Evolutionary conservation across 2,113 vertebrate genomes (phyloP), one percentile per base, ranked within the genome.

Genomic region (Stigmatopora argus): DNA sequence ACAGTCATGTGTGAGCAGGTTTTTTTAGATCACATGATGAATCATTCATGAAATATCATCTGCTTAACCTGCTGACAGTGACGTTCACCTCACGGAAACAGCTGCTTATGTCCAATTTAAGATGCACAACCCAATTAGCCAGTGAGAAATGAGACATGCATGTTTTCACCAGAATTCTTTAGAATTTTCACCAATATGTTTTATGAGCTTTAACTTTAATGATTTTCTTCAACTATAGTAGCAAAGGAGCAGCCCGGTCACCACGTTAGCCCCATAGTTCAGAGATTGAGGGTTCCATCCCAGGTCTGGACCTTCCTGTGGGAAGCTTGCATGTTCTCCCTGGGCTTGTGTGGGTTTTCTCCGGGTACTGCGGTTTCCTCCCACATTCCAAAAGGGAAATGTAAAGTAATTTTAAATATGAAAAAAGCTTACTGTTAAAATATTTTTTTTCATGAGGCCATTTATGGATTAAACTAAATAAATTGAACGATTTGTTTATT

Each of bases 31-130:
- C n/a, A 21, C 23, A 7, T 21, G 51, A 66, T 52, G 31, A 60
- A 72, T 71, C 51, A 67, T 34, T 64, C 18, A 66, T 66, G 13
- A 66, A 51, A 59, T 7, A 49, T 19, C 48, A 46, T 48, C 18
- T 23, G 47, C 51, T 72, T 48, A 51, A 44, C 21, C 47, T 51
- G 57, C 57, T 66, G 52, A 44, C 41, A 18, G 41, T 64, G 53
- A 59, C 56, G 51, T 15, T 45, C n/a, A 41, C 46, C 1, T 53
- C n/a, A 64, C 44, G 4, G n/a, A 47, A 72, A 49, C 55, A 73
- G 41, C 63, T 49, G 26, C 62, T 31, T 53, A 23, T 51, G 70
- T 64, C 46, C 18, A 21, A 62, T 41, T 26, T 3, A 44, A 64
- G 23, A 17, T 41, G 34, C 66, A 21, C 45, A 64, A 17, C 21